Evolutionary conservation across 2,113 vertebrate species (phyloP).

Genomic region (Nothobranchius furzeri): DNA sequence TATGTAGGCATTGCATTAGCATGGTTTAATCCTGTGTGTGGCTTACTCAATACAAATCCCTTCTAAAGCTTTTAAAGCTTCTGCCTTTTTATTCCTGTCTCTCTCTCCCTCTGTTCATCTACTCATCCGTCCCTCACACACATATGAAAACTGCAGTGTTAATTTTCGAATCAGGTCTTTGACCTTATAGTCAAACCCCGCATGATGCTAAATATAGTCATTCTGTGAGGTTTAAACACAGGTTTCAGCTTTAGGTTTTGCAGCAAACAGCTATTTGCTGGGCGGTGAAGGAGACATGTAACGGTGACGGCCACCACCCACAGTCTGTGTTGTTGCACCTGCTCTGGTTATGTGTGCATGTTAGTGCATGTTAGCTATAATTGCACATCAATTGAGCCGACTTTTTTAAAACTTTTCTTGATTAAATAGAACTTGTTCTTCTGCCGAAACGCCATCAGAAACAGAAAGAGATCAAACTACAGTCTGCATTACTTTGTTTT

Average conservation of each 20-base stretch:
- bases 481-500: too few species aligned
- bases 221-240: background rate
- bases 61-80: slow-evolving; percentile 75
- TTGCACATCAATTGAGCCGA: too few species aligned
- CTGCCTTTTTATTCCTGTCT: slow-evolving; percentile 68
- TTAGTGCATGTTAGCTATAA: background rate
- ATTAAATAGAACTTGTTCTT: too few species aligned
- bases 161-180: background rate
- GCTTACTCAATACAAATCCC: slow-evolving; percentile 80
- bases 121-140: slow-evolving; percentile 12
- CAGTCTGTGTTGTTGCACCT: background rate
- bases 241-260: background rate
- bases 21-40: slow-evolving; percentile 74
- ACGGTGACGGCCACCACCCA: too few species aligned
- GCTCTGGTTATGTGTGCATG: background rate
- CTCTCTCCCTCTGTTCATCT: slow-evolving; percentile 2
- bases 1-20: slow-evolving; percentile 76
- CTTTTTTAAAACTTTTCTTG: too few species aligned
- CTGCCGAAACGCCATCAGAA: too few species aligned
- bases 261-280: background rate
- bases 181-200: background rate
- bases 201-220: background rate
- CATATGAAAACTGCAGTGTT: background rate
- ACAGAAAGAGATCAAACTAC: too few species aligned
- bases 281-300: too few species aligned